Percentiles rank a stretch among this genome's conserved stretches.
Evolutionary conservation across 2,113 vertebrate genomes (phyloP).

Genomic region (Monopterus albus): DNA sequence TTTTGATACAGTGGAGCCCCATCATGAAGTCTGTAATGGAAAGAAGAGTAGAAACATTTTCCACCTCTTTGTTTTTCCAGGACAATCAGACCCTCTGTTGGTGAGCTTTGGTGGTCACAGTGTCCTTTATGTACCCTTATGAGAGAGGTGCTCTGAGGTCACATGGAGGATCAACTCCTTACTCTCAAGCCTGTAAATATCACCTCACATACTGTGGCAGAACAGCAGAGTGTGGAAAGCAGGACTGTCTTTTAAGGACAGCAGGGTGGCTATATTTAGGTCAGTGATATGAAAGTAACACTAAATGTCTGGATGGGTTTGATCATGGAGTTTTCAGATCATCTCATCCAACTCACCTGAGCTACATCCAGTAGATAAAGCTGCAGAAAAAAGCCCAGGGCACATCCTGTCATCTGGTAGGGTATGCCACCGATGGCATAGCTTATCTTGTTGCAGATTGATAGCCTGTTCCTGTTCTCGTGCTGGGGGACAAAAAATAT

Average conservation of each 20-base stretch:
- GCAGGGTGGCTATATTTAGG: constrained; percentile 4
- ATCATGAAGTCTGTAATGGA: constrained; percentile 26
- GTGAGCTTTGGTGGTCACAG: constrained; percentile 5
- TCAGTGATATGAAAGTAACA: not conserved
- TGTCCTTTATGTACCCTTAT: constrained; percentile 12
- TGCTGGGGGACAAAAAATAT: constrained; percentile 44
- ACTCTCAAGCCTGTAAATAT: not conserved
- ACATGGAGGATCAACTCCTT: not conserved
- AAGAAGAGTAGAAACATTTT: constrained; percentile 34
- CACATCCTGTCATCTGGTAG: constrained; percentile 96
- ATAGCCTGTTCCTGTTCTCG: constrained; percentile 78
- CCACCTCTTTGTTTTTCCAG: constrained; percentile 40
- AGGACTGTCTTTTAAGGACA: not conserved
- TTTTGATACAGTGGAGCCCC: constrained; percentile 29
- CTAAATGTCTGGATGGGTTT: not conserved
- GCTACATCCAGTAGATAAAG: constrained; percentile 95
- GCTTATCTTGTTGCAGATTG: constrained; percentile 92
- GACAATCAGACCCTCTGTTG: constrained; percentile 54
- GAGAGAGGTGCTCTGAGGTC: constrained; percentile 6
- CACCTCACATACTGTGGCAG: not conserved
- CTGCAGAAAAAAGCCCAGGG: constrained; percentile 95
- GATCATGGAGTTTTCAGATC: not conserved
- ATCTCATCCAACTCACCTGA: constrained; percentile 83
- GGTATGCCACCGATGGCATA: constrained; percentile 94
- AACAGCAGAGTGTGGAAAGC: not conserved